phyloP scores from a whole-genome alignment of 1,140 invertebrate genomes.

The Drosophila santomea region DNA sequence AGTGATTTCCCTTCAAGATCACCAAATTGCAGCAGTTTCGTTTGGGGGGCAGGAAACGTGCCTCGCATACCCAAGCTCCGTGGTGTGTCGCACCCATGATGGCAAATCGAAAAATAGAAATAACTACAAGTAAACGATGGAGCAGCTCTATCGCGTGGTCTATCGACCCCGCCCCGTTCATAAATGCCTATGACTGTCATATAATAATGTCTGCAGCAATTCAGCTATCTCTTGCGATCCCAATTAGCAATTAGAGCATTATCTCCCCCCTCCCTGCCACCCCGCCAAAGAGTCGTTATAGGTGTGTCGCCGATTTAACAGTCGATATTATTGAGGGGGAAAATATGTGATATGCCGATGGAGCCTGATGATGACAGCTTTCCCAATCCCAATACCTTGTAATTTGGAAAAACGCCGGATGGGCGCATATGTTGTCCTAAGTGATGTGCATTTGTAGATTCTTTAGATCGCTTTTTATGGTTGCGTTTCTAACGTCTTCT shows the following conservation, averaged over 20 bases:
- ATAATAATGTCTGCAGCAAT: conserved; percentile 18
- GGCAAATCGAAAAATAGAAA: conserved; percentile 21
- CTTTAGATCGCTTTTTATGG: neutral
- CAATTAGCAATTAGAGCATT: conserved; percentile 80
- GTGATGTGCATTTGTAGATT: conserved; percentile 8
- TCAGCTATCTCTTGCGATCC: conserved; percentile 24
- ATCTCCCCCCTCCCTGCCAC: conserved; percentile 10
- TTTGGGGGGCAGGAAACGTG: conserved; percentile 13
- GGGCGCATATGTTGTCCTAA: conserved; percentile 25
- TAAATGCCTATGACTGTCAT: conserved; percentile 37
- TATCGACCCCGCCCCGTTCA: conserved; percentile 13
- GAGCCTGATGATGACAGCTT: conserved; percentile 5
- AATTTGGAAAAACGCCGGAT: conserved; percentile 17
- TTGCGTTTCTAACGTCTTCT: conserved; percentile 1
- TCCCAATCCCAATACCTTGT: conserved; percentile 8
- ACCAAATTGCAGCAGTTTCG: conserved; percentile 21
- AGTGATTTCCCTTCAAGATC: conserved; percentile 50
- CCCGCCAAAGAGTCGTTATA: conserved; percentile 2
- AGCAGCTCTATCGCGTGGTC: conserved; percentile 7
- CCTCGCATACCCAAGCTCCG: conserved; percentile 57
- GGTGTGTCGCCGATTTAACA: conserved; percentile 43
- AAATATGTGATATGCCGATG: conserved; percentile 1
- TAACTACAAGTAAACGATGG: conserved; percentile 1
- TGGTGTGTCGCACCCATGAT: conserved; percentile 45
- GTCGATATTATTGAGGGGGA: no score